Percentiles rank a stretch among this genome's conserved stretches.
Evolutionary conservation across 2,888 invertebrate genomes (phyloP).

Genomic region (Latrodectus hesperus): DNA sequence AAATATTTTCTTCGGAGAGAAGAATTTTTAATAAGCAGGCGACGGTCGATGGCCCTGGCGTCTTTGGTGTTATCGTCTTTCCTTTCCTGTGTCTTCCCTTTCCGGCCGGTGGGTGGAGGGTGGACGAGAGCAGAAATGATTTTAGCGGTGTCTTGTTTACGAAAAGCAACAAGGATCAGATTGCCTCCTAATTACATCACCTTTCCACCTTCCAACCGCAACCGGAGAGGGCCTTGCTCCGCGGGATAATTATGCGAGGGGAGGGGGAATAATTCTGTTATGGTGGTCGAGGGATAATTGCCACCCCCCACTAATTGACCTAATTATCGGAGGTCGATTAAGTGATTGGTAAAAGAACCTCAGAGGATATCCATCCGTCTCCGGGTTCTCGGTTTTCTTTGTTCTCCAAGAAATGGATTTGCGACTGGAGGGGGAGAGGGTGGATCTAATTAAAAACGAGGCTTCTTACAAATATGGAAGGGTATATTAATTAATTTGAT

Average conservation of each 20-base stretch:
- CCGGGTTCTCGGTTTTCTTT: background rate
- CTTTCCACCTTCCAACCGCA: conserved; percentile 3
- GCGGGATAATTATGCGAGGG: conserved; percentile 41
- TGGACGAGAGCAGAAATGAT: background rate
- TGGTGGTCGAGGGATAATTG: conserved; percentile 44
- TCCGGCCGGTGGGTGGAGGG: too few species aligned
- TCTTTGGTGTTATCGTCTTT: too few species aligned
- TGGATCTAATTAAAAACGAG: background rate
- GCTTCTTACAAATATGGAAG: background rate
- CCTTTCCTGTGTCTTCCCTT: too few species aligned
- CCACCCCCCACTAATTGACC: conserved; percentile 41
- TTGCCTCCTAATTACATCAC: conserved; percentile 39
- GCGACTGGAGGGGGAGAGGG: background rate
- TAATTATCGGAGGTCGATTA: conserved; percentile 56
- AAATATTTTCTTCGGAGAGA: too few species aligned
- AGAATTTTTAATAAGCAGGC: too few species aligned
- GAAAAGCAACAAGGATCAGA: conserved; percentile 18
- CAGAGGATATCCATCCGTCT: conserved; percentile 1
- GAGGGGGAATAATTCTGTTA: conserved; percentile 51
- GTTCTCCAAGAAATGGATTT: background rate
- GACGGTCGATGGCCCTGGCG: too few species aligned
- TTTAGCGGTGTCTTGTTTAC: conserved; percentile 40
- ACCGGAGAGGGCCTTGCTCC: conserved; percentile 22
- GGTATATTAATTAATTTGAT: too few species aligned
- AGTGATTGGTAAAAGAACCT: conserved; percentile 32